Base-by-base conservation (phyloP, 2,797 vertebrate species). In the Fundulus diaphanus region DNA sequence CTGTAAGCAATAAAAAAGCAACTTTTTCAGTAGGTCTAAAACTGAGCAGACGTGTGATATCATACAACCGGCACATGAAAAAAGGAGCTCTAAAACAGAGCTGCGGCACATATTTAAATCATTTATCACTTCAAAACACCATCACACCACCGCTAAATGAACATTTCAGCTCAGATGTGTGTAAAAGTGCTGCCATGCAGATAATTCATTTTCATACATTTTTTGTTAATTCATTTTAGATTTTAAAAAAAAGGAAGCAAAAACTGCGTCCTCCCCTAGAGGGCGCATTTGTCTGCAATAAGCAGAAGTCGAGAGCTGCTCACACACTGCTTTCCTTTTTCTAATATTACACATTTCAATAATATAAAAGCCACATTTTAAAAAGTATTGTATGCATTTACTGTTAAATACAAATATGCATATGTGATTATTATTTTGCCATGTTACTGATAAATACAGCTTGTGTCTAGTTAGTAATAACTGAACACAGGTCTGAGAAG, bases 211-310 rank as follows among this genome's bases (percentile, higher is more conserved):
- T n/a, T n/a, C n/a, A n/a, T n/a, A n/a, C n/a, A n/a, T n/a, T n/a
- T n/a, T n/a, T n/a, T 68, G 35, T 77, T 82, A 57, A 76, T 16
- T 27, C 22, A 48, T 61, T 73, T 73, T 57, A 44, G 1, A n/a
- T 46, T n/a, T n/a, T n/a, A n/a, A n/a, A n/a, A 40, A 56, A 27
- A 7, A 52, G 27, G 1, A 27, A 80, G 89, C 79, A 82, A 85
- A 85, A 73, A 35, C 12, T 2, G n/a, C 6, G 42, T 12, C 33
- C 44, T 42, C 33, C 88, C 18, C 80, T 67, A 90, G 91, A 87
- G 80, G 91, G 90, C 77, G 86, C 86, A 68, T 81, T 3, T 77
- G 81, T 57, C 73, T 82, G 52, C 33, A 42, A 33, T 20, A 84
- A 74, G 57, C 35, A 76, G 33, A 33, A 54, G 22, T 65, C 1